Base-by-base conservation (phyloP, 2,888 invertebrate species). In the Amphipoea lucens region DNA sequence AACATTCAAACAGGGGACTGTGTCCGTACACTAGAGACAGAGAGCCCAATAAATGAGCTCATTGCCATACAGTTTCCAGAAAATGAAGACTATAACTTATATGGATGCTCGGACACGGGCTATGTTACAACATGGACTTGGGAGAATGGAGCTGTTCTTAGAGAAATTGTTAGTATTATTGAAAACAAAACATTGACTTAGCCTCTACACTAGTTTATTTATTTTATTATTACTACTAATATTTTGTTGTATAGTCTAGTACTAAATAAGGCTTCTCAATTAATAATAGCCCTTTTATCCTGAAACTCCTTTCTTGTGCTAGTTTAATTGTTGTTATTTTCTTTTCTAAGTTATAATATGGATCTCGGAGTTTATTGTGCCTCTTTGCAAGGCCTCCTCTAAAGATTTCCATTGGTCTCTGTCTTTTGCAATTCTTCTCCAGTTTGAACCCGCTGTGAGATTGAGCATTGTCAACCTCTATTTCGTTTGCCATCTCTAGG, bases 111-210 rank as follows among this genome's bases (percentile, higher is more conserved):
- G 17, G 92, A 94, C 54, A 88, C 88, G 60, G 97, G 97, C 5
- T 88, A 90, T 75, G 89, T 97, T 77, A 96, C 94, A 20, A 93
- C 94, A 74, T 97, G 97, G 97, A 97, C 96, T 1, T 97, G 96
- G 96, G 96, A 96, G 60, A 96, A 95, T 85, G 97, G 96, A 78
- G 95, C 94, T 85, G 96, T 97, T 3, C 94, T 96, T 11, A 93
- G 96, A 90, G 96, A 97, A 93, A 92, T 90, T 84, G 97, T 97
- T 83, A 92, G 93, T 93, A 69, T 51, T 54, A 11, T 63, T 42
- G 29, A 23, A 63, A 45, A 40, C 14, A 45, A 48, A 40, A 48
- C 20, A 42, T 67, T 40, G 0, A 73, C 3, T 48, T 23, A 51
- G 42, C 65, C 29, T 60, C 9, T 45, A 23, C 7, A 4, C 36